These are phyloP conservation scores for Rosalia funebris DNA, from an alignment of 2,888 invertebrate genomes.

Conservation along the genomic window DNA sequence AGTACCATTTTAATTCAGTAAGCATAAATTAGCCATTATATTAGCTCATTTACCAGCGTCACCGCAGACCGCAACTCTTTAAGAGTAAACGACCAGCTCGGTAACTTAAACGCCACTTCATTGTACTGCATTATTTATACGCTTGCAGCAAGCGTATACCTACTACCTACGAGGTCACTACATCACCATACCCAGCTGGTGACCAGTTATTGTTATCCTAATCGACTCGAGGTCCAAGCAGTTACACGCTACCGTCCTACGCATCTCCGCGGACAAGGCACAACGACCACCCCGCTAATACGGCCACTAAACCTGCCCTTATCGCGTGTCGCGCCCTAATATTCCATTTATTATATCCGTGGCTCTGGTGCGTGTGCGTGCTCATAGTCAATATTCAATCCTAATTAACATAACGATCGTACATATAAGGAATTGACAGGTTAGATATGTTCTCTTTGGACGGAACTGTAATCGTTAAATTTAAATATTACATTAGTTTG, in stretches of 20 bases:
- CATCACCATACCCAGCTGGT: conserved; percentile 32
- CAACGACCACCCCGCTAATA: conserved; percentile 33
- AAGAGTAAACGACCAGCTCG: background rate
- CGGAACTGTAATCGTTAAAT: conserved; percentile 22
- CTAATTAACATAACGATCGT: conserved; percentile 44
- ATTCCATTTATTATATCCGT: conserved; percentile 33
- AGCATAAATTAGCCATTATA: background rate
- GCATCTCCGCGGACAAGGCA: conserved; percentile 30
- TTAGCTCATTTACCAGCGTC: background rate
- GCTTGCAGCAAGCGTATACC: conserved; percentile 5
- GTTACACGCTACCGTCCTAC: conserved; percentile 36
- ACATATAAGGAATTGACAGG: conserved; percentile 41
- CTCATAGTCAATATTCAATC: conserved; percentile 35
- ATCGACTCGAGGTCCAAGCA: conserved; percentile 36
- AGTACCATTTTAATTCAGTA: background rate
- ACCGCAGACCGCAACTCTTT: background rate
- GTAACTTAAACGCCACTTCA: conserved; percentile 5
- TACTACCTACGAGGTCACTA: conserved; percentile 20
- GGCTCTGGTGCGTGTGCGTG: conserved; percentile 38
- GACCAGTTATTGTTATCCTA: conserved; percentile 42
- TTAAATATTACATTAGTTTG: conserved; percentile 24
- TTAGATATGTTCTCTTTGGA: conserved; percentile 33
- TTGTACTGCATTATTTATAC: conserved; percentile 15
- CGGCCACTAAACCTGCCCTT: conserved; percentile 36
- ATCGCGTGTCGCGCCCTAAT: conserved; percentile 42